phyloP scores from a whole-genome alignment of 2,888 invertebrate species.

The Xylocampa areola region DNA sequence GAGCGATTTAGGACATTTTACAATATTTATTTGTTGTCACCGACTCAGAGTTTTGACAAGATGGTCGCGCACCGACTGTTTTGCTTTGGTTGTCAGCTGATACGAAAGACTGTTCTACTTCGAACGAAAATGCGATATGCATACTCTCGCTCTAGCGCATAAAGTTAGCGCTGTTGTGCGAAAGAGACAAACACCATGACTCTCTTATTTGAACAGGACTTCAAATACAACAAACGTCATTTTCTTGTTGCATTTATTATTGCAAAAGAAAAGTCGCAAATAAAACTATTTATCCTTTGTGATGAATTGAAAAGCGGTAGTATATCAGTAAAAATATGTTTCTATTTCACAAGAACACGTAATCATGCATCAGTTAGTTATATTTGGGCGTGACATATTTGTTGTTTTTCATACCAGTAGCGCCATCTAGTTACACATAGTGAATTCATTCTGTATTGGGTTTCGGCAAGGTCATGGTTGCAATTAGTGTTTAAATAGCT shows the following conservation, averaged over 20 bases:
- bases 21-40: conserved; percentile 89
- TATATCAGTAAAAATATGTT: conserved; percentile 67
- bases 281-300: conserved; percentile 68
- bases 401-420: conserved; percentile 61
- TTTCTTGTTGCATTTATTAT: conserved; percentile 84
- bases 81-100: conserved; percentile 91
- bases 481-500: conserved; percentile 15
- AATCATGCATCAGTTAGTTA: conserved; percentile 73
- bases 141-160: conserved; percentile 66
- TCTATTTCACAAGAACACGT: conserved; percentile 84
- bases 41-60: conserved; percentile 89
- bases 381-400: conserved; percentile 82
- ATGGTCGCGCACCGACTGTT: conserved; percentile 91
- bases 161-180: not conserved
- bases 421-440: conserved; percentile 74
- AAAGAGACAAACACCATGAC: conserved; percentile 72
- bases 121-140: conserved; percentile 66
- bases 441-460: conserved; percentile 21
- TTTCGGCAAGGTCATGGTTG: conserved; percentile 53
- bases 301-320: conserved; percentile 82
- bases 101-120: conserved; percentile 84
- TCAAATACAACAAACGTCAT: conserved; percentile 82
- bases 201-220: conserved; percentile 73
- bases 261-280: conserved; percentile 78
- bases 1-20: conserved; percentile 87